phyloP scores from a whole-genome alignment of 2,113 vertebrate species.

The Carollia perspicillata region DNA sequence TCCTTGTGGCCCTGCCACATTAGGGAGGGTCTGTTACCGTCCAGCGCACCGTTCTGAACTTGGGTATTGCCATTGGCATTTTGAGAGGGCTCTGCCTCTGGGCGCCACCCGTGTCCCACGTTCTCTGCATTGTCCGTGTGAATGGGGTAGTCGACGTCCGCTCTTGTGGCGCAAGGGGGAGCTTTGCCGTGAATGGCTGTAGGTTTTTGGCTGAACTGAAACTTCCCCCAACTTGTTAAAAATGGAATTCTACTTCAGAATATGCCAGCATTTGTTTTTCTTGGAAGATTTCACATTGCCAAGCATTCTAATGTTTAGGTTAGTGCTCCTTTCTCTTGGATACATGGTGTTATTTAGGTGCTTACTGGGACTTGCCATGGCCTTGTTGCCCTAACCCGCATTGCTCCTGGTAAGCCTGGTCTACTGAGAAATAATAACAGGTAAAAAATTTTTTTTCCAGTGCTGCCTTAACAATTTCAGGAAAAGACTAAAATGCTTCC shows the following conservation, averaged over 20 bases:
- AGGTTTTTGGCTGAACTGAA: background rate
- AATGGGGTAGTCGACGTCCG: background rate
- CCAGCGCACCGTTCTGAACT: background rate
- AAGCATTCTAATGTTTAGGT: background rate
- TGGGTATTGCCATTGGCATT: background rate
- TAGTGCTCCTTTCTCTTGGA: background rate
- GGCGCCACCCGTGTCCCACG: background rate
- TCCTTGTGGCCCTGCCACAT: background rate
- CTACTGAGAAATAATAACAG: conserved; percentile 61
- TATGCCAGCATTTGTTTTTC: background rate
- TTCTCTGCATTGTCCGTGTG: background rate
- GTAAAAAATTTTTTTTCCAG: conserved; percentile 85
- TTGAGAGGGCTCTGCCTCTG: background rate
- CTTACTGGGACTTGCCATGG: background rate
- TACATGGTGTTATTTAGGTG: background rate
- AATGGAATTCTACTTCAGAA: conserved; percentile 2
- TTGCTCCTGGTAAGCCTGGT: conserved; percentile 29
- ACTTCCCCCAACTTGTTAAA: background rate
- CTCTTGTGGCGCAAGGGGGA: background rate
- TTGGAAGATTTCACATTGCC: background rate
- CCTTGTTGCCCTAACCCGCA: background rate
- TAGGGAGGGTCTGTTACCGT: background rate
- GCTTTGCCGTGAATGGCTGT: background rate
- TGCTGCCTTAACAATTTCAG: conserved; percentile 99
- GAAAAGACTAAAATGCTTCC: conserved; percentile 99